Percentiles rank a stretch among this genome's conserved stretches.
Evolutionary conservation across 2,797 vertebrate species (phyloP).

Genomic region (Muraenolepis orangiensis): DNA sequence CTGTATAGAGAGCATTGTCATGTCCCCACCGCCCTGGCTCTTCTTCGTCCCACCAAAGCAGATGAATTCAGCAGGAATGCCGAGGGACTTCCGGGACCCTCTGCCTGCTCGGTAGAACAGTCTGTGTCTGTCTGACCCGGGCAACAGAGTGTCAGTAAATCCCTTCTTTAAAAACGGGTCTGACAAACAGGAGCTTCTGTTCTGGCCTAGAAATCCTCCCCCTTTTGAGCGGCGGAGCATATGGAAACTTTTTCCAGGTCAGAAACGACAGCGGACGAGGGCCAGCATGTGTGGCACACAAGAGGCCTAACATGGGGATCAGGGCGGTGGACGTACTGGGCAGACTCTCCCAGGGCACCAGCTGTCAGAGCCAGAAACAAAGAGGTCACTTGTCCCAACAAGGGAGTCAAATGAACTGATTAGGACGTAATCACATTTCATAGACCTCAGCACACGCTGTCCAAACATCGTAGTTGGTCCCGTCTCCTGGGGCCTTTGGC

Average conservation of each 20-base stretch:
- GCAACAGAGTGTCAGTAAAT: constrained; percentile 49
- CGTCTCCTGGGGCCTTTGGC: constrained; percentile 3
- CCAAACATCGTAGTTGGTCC: constrained; percentile 25
- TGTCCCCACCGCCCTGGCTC: constrained; percentile 36
- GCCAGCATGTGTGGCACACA: constrained; percentile 60
- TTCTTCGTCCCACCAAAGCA: constrained; percentile 38
- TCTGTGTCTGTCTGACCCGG: constrained; percentile 41
- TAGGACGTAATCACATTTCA: constrained; percentile 39
- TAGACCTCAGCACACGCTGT: constrained; percentile 18
- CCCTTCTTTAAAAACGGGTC: constrained; percentile 40
- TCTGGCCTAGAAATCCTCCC: constrained; percentile 37
- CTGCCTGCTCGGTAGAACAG: constrained; percentile 45
- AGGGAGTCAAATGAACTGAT: constrained; percentile 38
- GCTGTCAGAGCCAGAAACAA: constrained; percentile 61
- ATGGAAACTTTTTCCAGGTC: constrained; percentile 47
- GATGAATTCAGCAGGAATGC: constrained; percentile 42
- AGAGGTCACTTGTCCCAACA: constrained; percentile 58
- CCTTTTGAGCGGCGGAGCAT: constrained; percentile 35
- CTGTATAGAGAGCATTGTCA: constrained; percentile 54
- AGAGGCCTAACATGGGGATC: constrained; percentile 39
- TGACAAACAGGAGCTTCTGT: constrained; percentile 48
- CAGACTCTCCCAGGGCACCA: constrained; percentile 53
- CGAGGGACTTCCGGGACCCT: constrained; percentile 43
- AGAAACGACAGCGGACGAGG: constrained; percentile 49
- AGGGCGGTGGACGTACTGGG: constrained; percentile 46